Evolutionary conservation across 2,797 vertebrate species (phyloP).

Genomic region (Acanthiza pusilla): DNA sequence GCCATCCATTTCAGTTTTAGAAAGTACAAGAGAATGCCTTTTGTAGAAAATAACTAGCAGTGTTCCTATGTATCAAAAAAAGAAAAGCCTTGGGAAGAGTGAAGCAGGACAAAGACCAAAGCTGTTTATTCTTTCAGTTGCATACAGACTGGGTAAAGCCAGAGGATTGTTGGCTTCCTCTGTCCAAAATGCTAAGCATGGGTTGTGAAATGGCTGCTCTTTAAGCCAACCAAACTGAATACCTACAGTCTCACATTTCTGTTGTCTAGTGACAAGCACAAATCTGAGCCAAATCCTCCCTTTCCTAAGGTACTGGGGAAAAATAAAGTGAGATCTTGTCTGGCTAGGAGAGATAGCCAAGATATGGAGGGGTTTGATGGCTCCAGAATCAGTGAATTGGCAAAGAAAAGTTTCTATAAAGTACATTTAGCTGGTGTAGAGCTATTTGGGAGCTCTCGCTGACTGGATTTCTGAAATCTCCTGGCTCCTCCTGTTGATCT

Average conservation of each 20-base stretch:
- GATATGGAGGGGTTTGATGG: neutral
- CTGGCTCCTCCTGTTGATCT: neutral
- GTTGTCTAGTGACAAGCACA: neutral
- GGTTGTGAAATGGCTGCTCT: neutral
- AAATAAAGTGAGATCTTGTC: constrained; percentile 6
- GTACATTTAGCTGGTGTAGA: neutral
- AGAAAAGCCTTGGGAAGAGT: neutral
- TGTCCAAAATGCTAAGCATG: neutral
- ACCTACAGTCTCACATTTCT: neutral
- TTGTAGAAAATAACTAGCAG: neutral
- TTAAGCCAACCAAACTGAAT: neutral
- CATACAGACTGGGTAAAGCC: neutral
- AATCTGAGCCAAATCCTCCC: neutral
- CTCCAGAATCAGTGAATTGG: neutral
- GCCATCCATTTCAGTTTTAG: neutral
- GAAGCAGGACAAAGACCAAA: neutral
- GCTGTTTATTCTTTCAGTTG: neutral
- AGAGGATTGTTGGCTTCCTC: neutral
- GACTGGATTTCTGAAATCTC: neutral
- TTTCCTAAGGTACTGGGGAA: neutral
- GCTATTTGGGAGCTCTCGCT: neutral
- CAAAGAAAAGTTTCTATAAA: neutral
- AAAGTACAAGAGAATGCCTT: neutral
- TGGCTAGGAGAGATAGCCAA: neutral
- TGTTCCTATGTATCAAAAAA: neutral